Evolutionary conservation across 2,797 vertebrate genomes (phyloP).

Genomic region (Typhlichthys eigenmanni): DNA sequence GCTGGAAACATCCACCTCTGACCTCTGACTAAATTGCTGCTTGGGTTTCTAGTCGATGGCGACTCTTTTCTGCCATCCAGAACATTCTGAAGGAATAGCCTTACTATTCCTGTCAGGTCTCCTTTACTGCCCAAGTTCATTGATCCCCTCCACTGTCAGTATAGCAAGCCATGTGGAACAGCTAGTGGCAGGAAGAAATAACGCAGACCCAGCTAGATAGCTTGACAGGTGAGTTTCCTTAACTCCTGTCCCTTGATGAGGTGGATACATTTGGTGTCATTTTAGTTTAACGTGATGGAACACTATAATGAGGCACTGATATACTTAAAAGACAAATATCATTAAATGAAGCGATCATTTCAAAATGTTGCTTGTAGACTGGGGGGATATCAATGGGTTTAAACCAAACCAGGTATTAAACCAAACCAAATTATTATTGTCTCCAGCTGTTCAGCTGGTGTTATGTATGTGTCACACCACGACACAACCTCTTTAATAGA

Average conservation of each 20-base stretch:
- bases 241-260: constrained; percentile 38
- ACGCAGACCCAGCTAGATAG: constrained; percentile 31
- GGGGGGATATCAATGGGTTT: constrained; percentile 31
- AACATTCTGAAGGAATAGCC: constrained; percentile 17
- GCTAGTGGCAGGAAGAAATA: constrained; percentile 16
- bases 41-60: constrained; percentile 1
- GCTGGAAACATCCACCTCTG: neutral
- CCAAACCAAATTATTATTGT: constrained; percentile 11
- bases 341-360: constrained; percentile 41
- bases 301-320: constrained; percentile 53
- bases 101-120: constrained; percentile 58
- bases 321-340: constrained; percentile 35
- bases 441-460: constrained; percentile 21
- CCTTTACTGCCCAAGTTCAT: constrained; percentile 42
- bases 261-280: constrained; percentile 66
- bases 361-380: constrained; percentile 35
- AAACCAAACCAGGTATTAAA: constrained; percentile 25
- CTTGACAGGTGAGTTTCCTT: constrained; percentile 53
- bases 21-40: neutral
- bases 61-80: constrained; percentile 7
- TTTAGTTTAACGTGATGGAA: constrained; percentile 47
- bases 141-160: constrained; percentile 60
- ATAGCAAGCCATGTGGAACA: constrained; percentile 61
- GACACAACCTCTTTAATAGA: constrained; percentile 14
- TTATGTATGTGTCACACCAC: constrained; percentile 7